phyloP scores from a whole-genome alignment of 2,888 invertebrate species.

The Phengaris alcon region DNA sequence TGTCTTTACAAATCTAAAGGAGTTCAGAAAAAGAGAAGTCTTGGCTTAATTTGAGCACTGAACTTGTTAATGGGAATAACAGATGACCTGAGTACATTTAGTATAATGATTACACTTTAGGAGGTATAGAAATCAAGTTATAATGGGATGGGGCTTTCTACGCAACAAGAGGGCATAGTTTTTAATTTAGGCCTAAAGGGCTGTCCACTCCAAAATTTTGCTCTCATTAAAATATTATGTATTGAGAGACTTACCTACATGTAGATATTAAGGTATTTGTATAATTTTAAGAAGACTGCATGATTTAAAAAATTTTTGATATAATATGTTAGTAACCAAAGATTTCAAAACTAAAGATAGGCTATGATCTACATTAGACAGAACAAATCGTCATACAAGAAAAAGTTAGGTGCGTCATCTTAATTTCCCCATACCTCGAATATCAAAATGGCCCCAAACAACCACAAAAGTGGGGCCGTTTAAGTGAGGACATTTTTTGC shows the following conservation, averaged over 20 bases:
- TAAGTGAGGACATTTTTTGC: too few species aligned
- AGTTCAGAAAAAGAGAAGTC: slow-evolving; percentile 2
- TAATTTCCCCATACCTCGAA: too few species aligned
- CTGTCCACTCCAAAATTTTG: background rate
- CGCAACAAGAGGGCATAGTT: background rate
- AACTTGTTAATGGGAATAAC: background rate
- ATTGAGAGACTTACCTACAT: too few species aligned
- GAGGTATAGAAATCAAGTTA: background rate
- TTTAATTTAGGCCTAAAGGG: background rate
- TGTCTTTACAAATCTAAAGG: slow-evolving; percentile 11
- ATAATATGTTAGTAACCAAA: background rate
- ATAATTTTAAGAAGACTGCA: too few species aligned
- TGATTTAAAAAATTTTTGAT: too few species aligned
- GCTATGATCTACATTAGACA: too few species aligned
- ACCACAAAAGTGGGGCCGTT: too few species aligned
- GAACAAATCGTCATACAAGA: too few species aligned
- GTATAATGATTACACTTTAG: background rate
- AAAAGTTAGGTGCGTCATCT: too few species aligned
- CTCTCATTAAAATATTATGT: background rate
- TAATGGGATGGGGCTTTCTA: background rate
- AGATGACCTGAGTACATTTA: slow-evolving; percentile 9
- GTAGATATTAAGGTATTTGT: too few species aligned
- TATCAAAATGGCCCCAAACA: too few species aligned
- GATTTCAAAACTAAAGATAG: too few species aligned
- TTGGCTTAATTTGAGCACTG: slow-evolving; percentile 19